A percentile compares a stretch with the other conserved stretches of the same genome.
These are phyloP conservation scores for Crocodylus rhombifer DNA, from an alignment of 2,797 vertebrate genomes.

Conservation along the genomic window DNA sequence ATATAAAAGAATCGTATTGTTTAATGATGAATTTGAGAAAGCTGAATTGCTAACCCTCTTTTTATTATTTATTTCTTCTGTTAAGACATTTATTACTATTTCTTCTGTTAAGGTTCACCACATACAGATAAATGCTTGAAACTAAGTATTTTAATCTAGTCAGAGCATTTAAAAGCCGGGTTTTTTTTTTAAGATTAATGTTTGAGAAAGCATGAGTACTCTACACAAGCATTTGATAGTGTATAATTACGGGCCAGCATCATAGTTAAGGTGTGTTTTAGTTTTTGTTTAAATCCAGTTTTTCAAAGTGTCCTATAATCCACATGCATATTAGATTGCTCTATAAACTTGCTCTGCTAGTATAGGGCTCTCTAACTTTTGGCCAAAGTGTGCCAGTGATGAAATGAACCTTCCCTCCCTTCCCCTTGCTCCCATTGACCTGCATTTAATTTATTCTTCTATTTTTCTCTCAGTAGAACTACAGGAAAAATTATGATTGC, in stretches of 20 bases:
- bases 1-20: not conserved
- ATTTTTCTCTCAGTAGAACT: not conserved
- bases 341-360: not conserved
- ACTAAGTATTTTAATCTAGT: fast-evolving
- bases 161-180: fast-evolving
- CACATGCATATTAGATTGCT: not conserved
- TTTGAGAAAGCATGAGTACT: not conserved
- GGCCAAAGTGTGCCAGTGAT: not conserved
- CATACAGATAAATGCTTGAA: not conserved
- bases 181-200: not conserved
- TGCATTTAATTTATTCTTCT: not conserved
- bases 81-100: not conserved
- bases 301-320: not conserved
- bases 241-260: not conserved
- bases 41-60: not conserved
- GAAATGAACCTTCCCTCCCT: not conserved
- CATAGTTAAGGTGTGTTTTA: not conserved
- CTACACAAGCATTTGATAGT: not conserved
- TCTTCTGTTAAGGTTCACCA: not conserved
- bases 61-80: too few relatives aligned
- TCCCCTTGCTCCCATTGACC: not conserved
- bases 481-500: not conserved
- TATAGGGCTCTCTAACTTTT: not conserved
- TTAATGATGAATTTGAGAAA: not conserved
- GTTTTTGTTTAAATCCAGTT: not conserved